A percentile compares a stretch with the other conserved stretches of the same genome.
Evolutionary conservation across 2,888 invertebrate genomes (phyloP).

Genomic region (Rhabditoides inermis): DNA sequence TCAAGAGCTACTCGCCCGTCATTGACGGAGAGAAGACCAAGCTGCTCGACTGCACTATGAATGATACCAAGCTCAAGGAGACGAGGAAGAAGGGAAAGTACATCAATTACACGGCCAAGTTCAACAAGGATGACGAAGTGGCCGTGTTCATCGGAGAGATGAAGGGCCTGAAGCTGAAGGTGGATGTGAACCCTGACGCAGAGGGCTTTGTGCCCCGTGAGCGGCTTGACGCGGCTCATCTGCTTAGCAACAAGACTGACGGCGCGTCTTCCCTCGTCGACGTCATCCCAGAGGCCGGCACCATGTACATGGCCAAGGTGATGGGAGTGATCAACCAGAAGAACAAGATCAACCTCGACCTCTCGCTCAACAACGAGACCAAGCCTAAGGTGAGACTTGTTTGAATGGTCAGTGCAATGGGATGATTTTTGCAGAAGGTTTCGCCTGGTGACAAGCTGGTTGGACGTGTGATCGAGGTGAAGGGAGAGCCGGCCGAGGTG

Average conservation of each 20-base stretch:
- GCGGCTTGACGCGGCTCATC: too few relatives aligned
- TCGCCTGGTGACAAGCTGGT: conserved; percentile 4
- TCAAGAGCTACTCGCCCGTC: conserved; percentile 6
- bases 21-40: neutral
- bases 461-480: conserved; percentile 11
- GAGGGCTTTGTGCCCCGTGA: too few relatives aligned
- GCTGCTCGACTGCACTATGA: conserved; percentile 17
- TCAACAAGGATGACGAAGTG: conserved; percentile 5
- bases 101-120: conserved; percentile 15
- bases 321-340: neutral
- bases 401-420: neutral
- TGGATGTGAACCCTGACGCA: too few relatives aligned
- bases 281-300: too few relatives aligned
- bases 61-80: conserved; percentile 15
- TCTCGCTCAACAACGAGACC: neutral
- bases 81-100: conserved; percentile 10
- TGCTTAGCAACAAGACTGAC: too few relatives aligned
- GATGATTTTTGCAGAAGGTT: too few relatives aligned
- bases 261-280: too few relatives aligned
- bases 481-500: neutral
- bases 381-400: neutral
- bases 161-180: too few relatives aligned
- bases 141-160: too few relatives aligned
- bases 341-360: neutral
- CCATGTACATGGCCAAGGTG: too few relatives aligned